Percentiles rank a stretch among this genome's conserved stretches.
Evolutionary conservation across 2,797 vertebrate species (phyloP).

Genomic region (Lerista edwardsae): DNA sequence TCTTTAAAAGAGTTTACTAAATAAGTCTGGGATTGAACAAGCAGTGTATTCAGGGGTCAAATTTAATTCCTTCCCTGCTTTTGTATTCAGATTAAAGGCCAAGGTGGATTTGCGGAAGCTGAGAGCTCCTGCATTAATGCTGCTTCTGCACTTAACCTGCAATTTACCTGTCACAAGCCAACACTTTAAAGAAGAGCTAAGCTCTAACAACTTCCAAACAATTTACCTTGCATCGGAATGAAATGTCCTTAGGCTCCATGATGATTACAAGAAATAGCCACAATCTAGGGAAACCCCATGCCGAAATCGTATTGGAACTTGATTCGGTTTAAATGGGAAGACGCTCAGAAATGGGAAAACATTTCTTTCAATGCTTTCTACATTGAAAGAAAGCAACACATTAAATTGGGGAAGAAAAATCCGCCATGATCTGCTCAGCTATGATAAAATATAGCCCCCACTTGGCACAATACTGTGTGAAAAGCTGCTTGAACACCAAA

Average conservation of each 20-base stretch:
- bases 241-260: conserved; percentile 71
- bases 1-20: conserved; percentile 80
- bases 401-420: conserved; percentile 1
- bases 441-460: conserved; percentile 73
- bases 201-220: conserved; percentile 79
- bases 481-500: conserved; percentile 68
- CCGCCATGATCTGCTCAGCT: conserved; percentile 52
- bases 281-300: conserved; percentile 36
- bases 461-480: conserved; percentile 76
- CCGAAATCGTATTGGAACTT: conserved; percentile 35
- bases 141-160: conserved; percentile 94
- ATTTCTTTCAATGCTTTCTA: too few species aligned
- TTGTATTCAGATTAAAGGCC: conserved; percentile 96
- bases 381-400: too few species aligned
- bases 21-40: conserved; percentile 83
- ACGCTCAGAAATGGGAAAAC: too few species aligned
- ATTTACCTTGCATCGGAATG: conserved; percentile 61
- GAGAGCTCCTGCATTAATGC: conserved; percentile 87
- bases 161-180: conserved; percentile 94
- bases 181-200: conserved; percentile 78
- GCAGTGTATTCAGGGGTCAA: conserved; percentile 87
- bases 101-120: conserved; percentile 90
- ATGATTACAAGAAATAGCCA: conserved; percentile 62
- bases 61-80: conserved; percentile 92
- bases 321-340: conserved; percentile 46